Base-by-base conservation (phyloP, 2,113 vertebrate species). In the Australoheros scitulus region DNA sequence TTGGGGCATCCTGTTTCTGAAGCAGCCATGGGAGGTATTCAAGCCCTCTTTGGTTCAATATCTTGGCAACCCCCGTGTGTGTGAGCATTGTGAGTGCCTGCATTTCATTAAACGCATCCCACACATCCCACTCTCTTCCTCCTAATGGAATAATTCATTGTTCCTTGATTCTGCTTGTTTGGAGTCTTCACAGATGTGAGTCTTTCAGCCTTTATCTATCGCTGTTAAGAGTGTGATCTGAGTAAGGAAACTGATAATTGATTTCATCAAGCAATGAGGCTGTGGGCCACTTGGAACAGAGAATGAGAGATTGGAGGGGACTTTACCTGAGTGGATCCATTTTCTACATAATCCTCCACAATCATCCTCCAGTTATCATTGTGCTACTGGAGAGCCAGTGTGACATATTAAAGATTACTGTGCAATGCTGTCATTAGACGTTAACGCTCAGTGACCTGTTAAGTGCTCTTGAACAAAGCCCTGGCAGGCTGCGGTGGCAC, bases 331-430 rank as follows among this genome's bases (percentile, higher is more conserved):
- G 91, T 92, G 91, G 88, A 79, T 89, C 91, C 82, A 92, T 93
- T 94, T 93, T 94, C 90, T 84, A 90, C 90, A 93, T 93, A 92
- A 94, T 94, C 89, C 93, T 77, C 83, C 76, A 75, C 91, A 90
- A 93, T 94, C 93, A 93, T 91, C 80, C 86, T 83, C 70, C 50
- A 86, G 88, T 84, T 88, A 85, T 87, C 81, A n/a, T 75, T 13
- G 72, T 81, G 84, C 76, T 79, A 34, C 79, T 65, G 81, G 65
- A 88, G 89, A 86, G 91, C 76, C 76, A 0, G 70, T 64, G 86
- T 84, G 89, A 87, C 89, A 89, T 88, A 81, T 72, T 61, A 86
- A 83, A 93, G 94, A 94, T 94, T 92, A 93, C 88, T 65, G 87
- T 77, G 91, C 89, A 86, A 88, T 77, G 81, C 92, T 92, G 85